A percentile compares a stretch with the other conserved stretches of the same genome.
phyloP scores from a whole-genome alignment of 2,113 vertebrate species.

The Saguinus midas region DNA sequence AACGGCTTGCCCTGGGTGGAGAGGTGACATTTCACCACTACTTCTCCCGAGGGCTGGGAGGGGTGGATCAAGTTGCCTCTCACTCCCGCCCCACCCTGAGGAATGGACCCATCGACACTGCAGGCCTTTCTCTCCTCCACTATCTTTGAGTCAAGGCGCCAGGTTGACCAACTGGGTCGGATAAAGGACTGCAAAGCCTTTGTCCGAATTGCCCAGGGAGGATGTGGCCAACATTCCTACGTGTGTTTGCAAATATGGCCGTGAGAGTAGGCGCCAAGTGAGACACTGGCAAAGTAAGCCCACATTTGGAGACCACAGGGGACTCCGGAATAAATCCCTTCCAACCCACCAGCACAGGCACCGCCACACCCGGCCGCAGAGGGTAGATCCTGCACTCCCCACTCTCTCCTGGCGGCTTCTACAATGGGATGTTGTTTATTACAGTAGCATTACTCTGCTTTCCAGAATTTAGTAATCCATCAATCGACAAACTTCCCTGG shows the following conservation, averaged over 20 bases:
- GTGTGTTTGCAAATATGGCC: slow-evolving; percentile 56
- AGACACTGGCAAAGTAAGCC: background rate
- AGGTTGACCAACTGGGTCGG: slow-evolving; percentile 71
- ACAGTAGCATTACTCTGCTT: background rate
- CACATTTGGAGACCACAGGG: background rate
- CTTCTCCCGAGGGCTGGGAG: slow-evolving; percentile 26
- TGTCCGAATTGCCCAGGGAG: slow-evolving; percentile 44
- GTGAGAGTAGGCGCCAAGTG: background rate
- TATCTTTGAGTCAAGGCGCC: slow-evolving; percentile 74
- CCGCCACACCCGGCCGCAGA: background rate
- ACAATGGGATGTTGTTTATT: background rate
- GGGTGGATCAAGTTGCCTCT: slow-evolving; percentile 58
- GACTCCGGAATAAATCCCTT: background rate
- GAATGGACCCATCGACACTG: slow-evolving; percentile 62
- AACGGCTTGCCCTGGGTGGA: background rate
- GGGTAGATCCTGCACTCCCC: background rate
- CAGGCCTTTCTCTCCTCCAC: slow-evolving; percentile 55
- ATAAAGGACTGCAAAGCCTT: slow-evolving; percentile 63
- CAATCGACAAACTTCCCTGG: background rate
- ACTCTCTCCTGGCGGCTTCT: background rate
- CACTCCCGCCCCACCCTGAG: slow-evolving; percentile 56
- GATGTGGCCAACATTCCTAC: slow-evolving; percentile 73
- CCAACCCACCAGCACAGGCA: background rate
- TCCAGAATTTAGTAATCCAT: background rate
- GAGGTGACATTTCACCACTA: background rate